A percentile compares a stretch with the other conserved stretches of the same genome.
These are phyloP conservation scores for Caenorhabditis sp. DNA, from an alignment of 2,888 invertebrate species.

Conservation along the genomic window DNA sequence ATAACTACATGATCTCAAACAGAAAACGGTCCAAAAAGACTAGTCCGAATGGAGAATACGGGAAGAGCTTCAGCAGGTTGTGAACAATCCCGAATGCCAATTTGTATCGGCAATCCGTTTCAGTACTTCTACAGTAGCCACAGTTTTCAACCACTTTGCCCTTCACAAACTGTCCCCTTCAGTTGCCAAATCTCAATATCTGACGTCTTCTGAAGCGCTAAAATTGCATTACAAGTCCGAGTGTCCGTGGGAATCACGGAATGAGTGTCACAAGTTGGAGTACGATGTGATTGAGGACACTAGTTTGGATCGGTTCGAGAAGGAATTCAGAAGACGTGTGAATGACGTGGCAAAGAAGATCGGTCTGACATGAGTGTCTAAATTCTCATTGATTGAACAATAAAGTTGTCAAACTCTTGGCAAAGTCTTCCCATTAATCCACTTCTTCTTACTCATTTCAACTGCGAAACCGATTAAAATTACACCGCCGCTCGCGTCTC, in stretches of 20 bases:
- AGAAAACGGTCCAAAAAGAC: slow-evolving; percentile 82
- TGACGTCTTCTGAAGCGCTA: slow-evolving; percentile 84
- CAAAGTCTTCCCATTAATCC: no score
- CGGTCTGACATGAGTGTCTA: no score
- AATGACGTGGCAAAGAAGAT: slow-evolving; percentile 19
- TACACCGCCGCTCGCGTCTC: slow-evolving; percentile 16
- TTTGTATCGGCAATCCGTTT: slow-evolving; percentile 12
- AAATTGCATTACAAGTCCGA: slow-evolving; percentile 89
- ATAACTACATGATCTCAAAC: slow-evolving; percentile 61
- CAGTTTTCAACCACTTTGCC: slow-evolving; percentile 87
- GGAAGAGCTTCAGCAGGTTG: slow-evolving; percentile 85
- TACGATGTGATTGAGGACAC: slow-evolving; percentile 64
- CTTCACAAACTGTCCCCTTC: slow-evolving; percentile 82
- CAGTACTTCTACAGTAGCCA: slow-evolving; percentile 82
- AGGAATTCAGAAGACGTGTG: slow-evolving; percentile 22
- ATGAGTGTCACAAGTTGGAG: slow-evolving; percentile 69
- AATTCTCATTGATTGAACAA: slow-evolving; percentile 12
- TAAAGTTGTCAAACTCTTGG: slow-evolving; percentile 33
- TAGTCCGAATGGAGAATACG: slow-evolving; percentile 84
- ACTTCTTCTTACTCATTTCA: neutral
- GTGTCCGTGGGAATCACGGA: slow-evolving; percentile 82
- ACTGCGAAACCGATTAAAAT: slow-evolving; percentile 41
- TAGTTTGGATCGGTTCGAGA: slow-evolving; percentile 64
- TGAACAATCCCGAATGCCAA: no score
- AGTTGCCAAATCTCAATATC: slow-evolving; percentile 60